These are phyloP conservation scores for Cassiopea xamachana DNA, from an alignment of 30 jellyfish, hydroid and myxozoan species.

Conservation along the genomic window DNA sequence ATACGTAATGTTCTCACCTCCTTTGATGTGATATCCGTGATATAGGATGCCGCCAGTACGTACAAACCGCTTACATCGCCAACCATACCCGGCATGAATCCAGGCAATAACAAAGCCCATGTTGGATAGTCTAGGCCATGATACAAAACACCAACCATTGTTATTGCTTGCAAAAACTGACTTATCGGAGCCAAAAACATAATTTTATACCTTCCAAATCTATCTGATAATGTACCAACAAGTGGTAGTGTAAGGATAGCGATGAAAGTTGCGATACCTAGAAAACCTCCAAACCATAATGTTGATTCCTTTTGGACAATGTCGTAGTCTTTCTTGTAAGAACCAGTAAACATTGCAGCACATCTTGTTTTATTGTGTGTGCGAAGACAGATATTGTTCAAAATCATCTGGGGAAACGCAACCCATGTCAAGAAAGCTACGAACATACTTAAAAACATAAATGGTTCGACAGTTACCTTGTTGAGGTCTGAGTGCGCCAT, in stretches of 20 bases:
- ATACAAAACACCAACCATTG: background rate
- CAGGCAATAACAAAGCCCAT: background rate
- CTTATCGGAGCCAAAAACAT: conserved; percentile 15
- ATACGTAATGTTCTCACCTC: conserved; percentile 4
- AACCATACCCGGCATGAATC: conserved; percentile 14
- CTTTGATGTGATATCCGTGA: conserved; percentile 7
- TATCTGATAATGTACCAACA: conserved; percentile 37
- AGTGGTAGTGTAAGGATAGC: conserved; percentile 22
- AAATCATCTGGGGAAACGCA: conserved; percentile 24
- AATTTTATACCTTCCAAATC: conserved; percentile 1
- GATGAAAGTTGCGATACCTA: conserved; percentile 19
- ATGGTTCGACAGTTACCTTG: conserved; percentile 39
- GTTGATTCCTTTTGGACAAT: conserved; percentile 32
- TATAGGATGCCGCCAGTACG: conserved; percentile 17
- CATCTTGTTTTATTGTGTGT: conserved; percentile 29
- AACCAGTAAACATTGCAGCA: conserved; percentile 32
- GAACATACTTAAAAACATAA: conserved; percentile 20
- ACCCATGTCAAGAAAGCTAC: conserved; percentile 16
- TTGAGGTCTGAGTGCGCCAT: background rate
- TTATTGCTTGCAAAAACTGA: conserved; percentile 9
- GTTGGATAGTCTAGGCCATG: conserved; percentile 6
- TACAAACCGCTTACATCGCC: conserved; percentile 24
- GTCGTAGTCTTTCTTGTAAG: conserved; percentile 28
- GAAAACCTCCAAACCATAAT: conserved; percentile 32
- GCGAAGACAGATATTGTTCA: conserved; percentile 20